Base-by-base conservation (phyloP, 1,140 invertebrate species). In the Magallana gigas region DNA sequence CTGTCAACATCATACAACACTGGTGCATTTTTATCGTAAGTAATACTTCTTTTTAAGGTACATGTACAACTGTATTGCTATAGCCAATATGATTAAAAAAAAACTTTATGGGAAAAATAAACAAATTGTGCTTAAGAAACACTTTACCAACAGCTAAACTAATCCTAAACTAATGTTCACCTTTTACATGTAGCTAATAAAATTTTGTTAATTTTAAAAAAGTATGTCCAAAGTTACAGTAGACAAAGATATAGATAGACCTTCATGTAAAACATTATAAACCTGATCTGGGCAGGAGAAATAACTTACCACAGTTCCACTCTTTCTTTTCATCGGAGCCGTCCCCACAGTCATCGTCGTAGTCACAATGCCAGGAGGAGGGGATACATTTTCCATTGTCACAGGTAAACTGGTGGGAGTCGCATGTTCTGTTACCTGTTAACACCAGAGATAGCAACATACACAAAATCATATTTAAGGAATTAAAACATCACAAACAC, bases 341-440 rank as follows among this genome's bases (percentile, higher is more conserved):
- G 93, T 99, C 98, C 93, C 99, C 99, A 95, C 98, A 99, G 94
- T 99, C 98, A 93, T 99, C 98, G 93, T 99, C 98, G 95, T 91
- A 91, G 94, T 99, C 98, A 94, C 99, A 99, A 11, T 98, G 97
- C 97, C 98, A 99, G 96, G 99, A 97, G 71, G 98, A 95, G 0
- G 98, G 98, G 87, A 99, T 99, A 93, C 99, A 99, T 92, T 98
- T 97, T n/a, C 98, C 98, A 94, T 99, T 99, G 29, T 96, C 96
- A 94, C 99, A 99, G 89, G 97, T 97, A 94, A 99, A 99, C 94
- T 99, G 98, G 90, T 96, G 94, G 0, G 96, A 94, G 91, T 98
- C 98, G 93, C 98, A 99, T 0, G 97, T 98, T 0, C 97, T 71
- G 88, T 92, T 87, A 36, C 91, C 93, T 93, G 80, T 8, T 83